Evolutionary conservation across 2,797 vertebrate genomes (phyloP).

Genomic region (Crocodylus rhombifer): DNA sequence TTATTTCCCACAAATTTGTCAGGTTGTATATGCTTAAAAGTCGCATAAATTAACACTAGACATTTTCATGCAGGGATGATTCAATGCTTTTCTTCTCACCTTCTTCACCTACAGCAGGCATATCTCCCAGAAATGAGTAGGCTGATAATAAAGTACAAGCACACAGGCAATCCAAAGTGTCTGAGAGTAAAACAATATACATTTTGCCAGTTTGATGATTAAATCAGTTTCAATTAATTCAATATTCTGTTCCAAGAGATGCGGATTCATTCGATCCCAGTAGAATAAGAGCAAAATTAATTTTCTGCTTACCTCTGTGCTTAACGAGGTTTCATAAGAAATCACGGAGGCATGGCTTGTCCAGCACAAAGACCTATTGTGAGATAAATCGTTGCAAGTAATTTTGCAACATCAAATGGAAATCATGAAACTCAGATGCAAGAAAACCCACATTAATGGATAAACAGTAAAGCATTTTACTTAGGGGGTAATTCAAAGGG

Average conservation of each 20-base stretch:
- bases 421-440: not conserved
- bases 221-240: accelerated
- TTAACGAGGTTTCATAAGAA: not conserved
- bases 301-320: not conserved
- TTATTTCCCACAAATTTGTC: not conserved
- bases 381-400: not conserved
- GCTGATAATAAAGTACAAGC: not conserved
- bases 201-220: not conserved
- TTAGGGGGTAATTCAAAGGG: accelerated
- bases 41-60: not conserved
- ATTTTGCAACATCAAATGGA: not conserved
- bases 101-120: accelerated
- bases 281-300: not conserved
- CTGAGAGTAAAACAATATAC: not conserved
- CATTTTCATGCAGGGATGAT: not conserved
- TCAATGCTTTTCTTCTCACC: not conserved
- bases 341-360: not conserved
- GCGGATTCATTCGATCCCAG: not conserved
- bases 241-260: not conserved
- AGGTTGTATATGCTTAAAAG: not conserved
- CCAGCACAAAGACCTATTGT: not conserved
- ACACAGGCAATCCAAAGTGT: not conserved
- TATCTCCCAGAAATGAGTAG: not conserved
- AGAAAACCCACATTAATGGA: not conserved
- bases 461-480: not conserved